A percentile compares a stretch with the other conserved stretches of the same genome.
Conservation (phyloP, 2,113 vertebrate genomes). For the Malurus alboscapulatus region DNA sequence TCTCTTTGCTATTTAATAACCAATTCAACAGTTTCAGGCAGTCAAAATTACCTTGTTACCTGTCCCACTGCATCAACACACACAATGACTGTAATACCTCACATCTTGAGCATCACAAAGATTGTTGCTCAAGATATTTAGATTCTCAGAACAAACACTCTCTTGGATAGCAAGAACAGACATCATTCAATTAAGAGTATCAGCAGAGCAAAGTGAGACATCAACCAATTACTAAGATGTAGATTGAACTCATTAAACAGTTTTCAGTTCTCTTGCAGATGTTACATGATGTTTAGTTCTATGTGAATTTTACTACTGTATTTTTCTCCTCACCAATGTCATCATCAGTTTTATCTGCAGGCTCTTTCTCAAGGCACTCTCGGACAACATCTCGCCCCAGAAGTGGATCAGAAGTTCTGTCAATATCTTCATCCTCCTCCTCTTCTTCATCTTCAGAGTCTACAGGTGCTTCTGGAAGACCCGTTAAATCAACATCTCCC, state of each 20-base stretch:
- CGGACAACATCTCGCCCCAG: slow-evolving; percentile 90
- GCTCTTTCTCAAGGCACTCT: slow-evolving; percentile 96
- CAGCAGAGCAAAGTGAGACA: background rate
- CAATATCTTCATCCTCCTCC: slow-evolving; percentile 95
- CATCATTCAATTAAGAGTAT: background rate
- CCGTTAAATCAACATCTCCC: slow-evolving; percentile 94
- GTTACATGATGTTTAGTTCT: background rate
- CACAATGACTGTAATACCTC: background rate
- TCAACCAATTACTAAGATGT: background rate
- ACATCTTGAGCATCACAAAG: background rate
- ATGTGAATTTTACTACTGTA: background rate
- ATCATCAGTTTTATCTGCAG: slow-evolving; percentile 92
- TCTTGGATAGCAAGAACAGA: background rate
- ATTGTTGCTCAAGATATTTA: background rate
- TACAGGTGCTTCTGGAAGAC: slow-evolving; percentile 92
- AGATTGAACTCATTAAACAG: background rate
- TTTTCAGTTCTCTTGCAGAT: background rate
- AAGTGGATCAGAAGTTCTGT: slow-evolving; percentile 87
- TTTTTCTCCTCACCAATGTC: slow-evolving; percentile 84
- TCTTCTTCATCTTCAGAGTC: slow-evolving; percentile 98
- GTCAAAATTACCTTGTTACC: background rate
- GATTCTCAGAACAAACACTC: background rate
- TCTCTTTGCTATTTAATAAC: background rate
- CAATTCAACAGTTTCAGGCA: background rate
- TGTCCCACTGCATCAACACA: background rate